phyloP scores from a whole-genome alignment of 2,113 vertebrate genomes.

The Channa maculata region DNA sequence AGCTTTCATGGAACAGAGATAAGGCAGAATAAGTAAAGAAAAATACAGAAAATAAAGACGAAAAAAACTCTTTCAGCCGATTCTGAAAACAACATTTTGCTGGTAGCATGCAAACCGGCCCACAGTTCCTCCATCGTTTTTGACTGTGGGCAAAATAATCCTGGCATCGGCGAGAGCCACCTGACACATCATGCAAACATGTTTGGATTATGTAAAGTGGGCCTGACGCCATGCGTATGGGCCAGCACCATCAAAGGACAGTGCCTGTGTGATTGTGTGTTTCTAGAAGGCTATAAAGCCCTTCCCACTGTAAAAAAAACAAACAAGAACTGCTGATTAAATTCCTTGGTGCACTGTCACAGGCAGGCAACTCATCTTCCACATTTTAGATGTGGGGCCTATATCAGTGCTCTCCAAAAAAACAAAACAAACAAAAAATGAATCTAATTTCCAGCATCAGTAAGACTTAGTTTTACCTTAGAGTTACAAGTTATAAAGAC shows the following conservation, averaged over 20 bases:
- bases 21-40: not conserved
- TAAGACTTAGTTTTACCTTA: constrained; percentile 1
- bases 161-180: constrained; percentile 50
- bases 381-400: no score
- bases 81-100: constrained; percentile 29
- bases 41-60: no score
- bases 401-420: not conserved
- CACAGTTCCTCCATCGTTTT: constrained; percentile 46
- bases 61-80: not conserved
- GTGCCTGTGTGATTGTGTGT: not conserved
- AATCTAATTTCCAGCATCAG: constrained; percentile 9
- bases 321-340: constrained; percentile 28
- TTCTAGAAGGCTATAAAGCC: constrained; percentile 26
- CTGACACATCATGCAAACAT: constrained; percentile 66
- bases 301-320: constrained; percentile 23
- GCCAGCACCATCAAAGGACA: constrained; percentile 22
- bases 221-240: constrained; percentile 37
- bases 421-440: not conserved
- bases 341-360: not conserved
- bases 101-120: constrained; percentile 30
- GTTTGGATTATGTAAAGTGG: constrained; percentile 72
- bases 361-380: no score
- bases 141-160: constrained; percentile 62
- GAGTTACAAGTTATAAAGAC: not conserved
- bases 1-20: no score